Percentiles rank a stretch among this genome's conserved stretches.
Conservation (phyloP, 2,888 invertebrate species). For the Sarcophaga caerulescens region DNA sequence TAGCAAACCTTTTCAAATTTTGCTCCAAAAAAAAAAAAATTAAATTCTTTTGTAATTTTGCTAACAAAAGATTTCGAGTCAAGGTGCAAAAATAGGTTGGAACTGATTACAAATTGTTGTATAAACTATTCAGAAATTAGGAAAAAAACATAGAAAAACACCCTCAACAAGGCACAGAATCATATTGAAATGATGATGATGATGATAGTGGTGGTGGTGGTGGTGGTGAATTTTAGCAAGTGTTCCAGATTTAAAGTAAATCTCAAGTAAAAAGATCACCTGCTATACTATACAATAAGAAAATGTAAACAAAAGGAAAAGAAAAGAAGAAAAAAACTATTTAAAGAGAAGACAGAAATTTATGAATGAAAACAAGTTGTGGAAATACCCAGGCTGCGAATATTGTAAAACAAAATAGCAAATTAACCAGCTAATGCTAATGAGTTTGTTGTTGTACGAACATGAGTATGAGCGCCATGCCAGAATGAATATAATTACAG, state of each 20-base stretch:
- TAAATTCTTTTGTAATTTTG: constrained; percentile 38
- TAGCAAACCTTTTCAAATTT: constrained; percentile 25
- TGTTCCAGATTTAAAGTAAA: constrained; percentile 46
- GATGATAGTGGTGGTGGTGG: background rate
- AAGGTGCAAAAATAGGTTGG: constrained; percentile 79
- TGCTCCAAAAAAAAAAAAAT: background rate
- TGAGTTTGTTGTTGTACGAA: constrained; percentile 40
- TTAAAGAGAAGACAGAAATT: constrained; percentile 19
- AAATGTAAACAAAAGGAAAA: background rate
- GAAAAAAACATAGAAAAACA: constrained; percentile 47
- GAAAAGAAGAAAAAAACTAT: background rate
- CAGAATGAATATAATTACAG: constrained; percentile 18
- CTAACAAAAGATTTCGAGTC: constrained; percentile 66
- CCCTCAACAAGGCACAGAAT: constrained; percentile 27
- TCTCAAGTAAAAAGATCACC: constrained; percentile 41
- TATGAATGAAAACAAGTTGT: constrained; percentile 47
- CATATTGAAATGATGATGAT: constrained; percentile 27
- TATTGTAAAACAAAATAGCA: constrained; percentile 3
- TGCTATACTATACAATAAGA: constrained; percentile 26
- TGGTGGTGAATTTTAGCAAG: constrained; percentile 59
- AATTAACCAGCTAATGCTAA: constrained; percentile 34
- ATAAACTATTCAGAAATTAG: constrained; percentile 26
- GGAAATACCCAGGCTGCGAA: background rate
- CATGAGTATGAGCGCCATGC: constrained; percentile 16
- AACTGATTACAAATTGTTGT: constrained; percentile 55